Conservation (phyloP, 2,113 vertebrate genomes). For the Solenodon paradoxus region DNA sequence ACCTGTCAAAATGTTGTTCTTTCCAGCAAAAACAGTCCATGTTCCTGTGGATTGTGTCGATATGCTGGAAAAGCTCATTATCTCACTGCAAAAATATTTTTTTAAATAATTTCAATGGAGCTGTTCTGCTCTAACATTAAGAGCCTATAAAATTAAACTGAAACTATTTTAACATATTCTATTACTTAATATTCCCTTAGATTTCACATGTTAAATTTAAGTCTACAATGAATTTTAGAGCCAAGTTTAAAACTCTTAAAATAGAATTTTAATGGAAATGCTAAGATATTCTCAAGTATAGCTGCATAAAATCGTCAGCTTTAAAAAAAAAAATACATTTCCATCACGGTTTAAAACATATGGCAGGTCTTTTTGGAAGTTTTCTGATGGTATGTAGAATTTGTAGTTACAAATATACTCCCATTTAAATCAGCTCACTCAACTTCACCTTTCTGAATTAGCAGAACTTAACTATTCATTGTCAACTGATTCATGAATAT, state of each 20-base stretch:
- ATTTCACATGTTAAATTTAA: slow-evolving; percentile 29
- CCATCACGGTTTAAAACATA: slow-evolving; percentile 75
- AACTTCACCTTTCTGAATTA: slow-evolving; percentile 82
- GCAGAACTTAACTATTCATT: slow-evolving; percentile 79
- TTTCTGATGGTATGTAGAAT: slow-evolving; percentile 75
- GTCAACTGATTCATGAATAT: slow-evolving; percentile 80
- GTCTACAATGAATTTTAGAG: slow-evolving; percentile 52
- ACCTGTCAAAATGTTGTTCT: neutral
- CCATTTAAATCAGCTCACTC: slow-evolving; percentile 82
- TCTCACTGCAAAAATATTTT: neutral
- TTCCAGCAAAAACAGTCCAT: neutral
- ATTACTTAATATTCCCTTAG: slow-evolving; percentile 38
- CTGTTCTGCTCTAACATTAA: neutral
- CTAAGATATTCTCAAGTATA: slow-evolving; percentile 74
- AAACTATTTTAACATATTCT: neutral
- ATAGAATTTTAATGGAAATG: slow-evolving; percentile 74
- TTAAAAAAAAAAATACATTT: slow-evolving; percentile 60
- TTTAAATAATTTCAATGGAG: neutral
- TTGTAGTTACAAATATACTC: slow-evolving; percentile 81
- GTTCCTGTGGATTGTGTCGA: neutral
- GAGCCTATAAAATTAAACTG: neutral
- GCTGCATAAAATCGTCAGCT: slow-evolving; percentile 73
- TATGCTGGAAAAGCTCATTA: neutral
- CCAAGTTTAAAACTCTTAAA: slow-evolving; percentile 65
- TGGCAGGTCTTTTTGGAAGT: slow-evolving; percentile 70